Evolutionary conservation across 2,888 invertebrate species (phyloP), one percentile per base, ranked within the genome.

Genomic region (Vanessa cardui): DNA sequence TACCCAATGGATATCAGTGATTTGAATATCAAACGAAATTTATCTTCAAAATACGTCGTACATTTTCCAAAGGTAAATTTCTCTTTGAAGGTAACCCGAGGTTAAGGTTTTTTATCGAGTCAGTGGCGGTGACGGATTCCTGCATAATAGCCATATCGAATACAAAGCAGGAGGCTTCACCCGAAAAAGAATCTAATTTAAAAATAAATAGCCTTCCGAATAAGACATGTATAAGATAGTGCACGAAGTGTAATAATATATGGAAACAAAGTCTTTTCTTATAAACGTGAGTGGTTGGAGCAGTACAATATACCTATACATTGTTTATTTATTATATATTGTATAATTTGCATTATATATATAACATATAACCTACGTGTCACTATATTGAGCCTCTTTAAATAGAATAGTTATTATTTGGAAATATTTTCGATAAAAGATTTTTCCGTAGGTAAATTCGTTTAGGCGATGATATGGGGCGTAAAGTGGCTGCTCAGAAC

Each of bases 181-280:
- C 78, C 79, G 78, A 78, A 81, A 54, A 79, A 74, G 74, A 83
- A 87, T 86, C 83, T 80, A 86, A 87, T 86, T 86, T 86, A 78
- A 80, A 83, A 81, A 76, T 75, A 78, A 80, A 80, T 77, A 69
- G 72, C 76, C 71, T 49, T 58, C 59, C 52, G 58, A 46, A 64
- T 67, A 58, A 72, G 64, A 72, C 26, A 26, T 26, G 26, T 72
- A 52, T 52, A 52, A 52, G 26, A 26, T 54, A 67, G 67, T 72
- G 54, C 59, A 59, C 59, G 66, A 69, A 64, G 67, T 65, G 65
- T 45, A 71, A 66, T 45, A 71, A 66, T 69, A 68, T 68, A 68
- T 68, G 64, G 62, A 65, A 58, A 68, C 59, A 33, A 45, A 52
- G 68, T 65, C 64, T 65, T 65, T 62, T 20, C 20, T 33, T 54